Evolutionary conservation across 2,797 vertebrate species (phyloP).

Genomic region (Phrynocephalus vlangalii): DNA sequence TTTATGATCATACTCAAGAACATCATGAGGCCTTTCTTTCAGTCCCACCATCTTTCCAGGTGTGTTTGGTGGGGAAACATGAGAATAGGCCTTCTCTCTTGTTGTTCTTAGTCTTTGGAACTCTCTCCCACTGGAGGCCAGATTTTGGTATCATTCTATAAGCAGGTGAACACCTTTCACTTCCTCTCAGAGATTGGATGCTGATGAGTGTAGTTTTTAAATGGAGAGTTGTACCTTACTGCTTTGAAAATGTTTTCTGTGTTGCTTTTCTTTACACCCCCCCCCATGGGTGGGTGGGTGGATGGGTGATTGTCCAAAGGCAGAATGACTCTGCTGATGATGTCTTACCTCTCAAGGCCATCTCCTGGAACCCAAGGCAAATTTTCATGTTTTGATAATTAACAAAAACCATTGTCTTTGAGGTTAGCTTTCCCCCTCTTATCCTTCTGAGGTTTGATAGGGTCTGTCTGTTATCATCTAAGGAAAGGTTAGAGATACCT

Average conservation of each 20-base stretch:
- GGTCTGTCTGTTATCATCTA: neutral
- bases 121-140: too few relatives aligned
- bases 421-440: slow-evolving; percentile 15
- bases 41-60: too few relatives aligned
- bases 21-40: too few relatives aligned
- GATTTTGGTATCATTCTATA: too few relatives aligned
- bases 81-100: neutral
- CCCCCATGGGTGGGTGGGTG: neutral
- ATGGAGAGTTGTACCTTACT: too few relatives aligned
- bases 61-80: neutral
- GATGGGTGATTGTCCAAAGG: neutral
- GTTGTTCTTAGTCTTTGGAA: too few relatives aligned
- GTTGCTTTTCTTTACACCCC: too few relatives aligned
- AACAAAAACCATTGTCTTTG: slow-evolving; percentile 1
- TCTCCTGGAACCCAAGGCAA: slow-evolving; percentile 1
- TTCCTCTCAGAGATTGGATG: too few relatives aligned
- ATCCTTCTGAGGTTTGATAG: neutral
- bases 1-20: too few relatives aligned
- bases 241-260: too few relatives aligned
- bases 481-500: neutral
- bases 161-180: neutral
- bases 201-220: too few relatives aligned
- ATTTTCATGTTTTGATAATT: slow-evolving; percentile 5
- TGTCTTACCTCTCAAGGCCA: neutral
- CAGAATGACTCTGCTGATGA: neutral